Evolutionary conservation across 2,113 vertebrate species (phyloP).

Genomic region (Globicephala melas): DNA sequence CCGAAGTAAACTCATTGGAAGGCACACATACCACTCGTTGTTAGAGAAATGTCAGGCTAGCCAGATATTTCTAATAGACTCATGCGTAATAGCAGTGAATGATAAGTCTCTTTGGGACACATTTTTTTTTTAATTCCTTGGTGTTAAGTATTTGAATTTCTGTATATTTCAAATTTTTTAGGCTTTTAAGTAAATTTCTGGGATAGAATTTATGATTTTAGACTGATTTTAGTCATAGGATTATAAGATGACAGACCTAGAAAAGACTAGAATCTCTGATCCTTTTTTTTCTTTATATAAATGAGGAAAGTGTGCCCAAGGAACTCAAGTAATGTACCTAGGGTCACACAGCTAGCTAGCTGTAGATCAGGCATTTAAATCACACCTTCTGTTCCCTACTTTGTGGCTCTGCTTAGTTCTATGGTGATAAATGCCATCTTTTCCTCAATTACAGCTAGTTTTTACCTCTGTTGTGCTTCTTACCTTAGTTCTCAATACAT

Average conservation of each 20-base stretch:
- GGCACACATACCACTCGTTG: neutral
- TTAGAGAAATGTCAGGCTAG: neutral
- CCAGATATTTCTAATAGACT: neutral
- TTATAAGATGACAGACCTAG: neutral
- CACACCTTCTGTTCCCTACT: neutral
- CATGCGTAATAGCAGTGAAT: neutral
- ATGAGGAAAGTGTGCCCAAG: neutral
- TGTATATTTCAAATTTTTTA: slow-evolving; percentile 19
- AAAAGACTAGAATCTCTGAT: neutral
- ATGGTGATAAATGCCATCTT: neutral
- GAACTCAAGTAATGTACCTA: neutral
- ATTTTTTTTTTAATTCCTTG: neutral
- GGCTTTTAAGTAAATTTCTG: neutral
- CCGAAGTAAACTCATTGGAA: neutral
- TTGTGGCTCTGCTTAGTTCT: neutral
- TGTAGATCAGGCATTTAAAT: neutral
- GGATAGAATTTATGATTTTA: neutral
- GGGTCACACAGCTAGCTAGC: neutral
- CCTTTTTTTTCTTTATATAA: neutral
- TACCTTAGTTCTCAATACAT: neutral
- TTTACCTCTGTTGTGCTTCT: neutral
- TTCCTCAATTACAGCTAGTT: neutral
- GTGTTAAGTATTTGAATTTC: slow-evolving; percentile 24
- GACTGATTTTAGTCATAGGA: neutral
- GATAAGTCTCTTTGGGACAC: neutral